Base-by-base conservation (phyloP, 2,888 invertebrate genomes). In the Leucophenga maculata region DNA sequence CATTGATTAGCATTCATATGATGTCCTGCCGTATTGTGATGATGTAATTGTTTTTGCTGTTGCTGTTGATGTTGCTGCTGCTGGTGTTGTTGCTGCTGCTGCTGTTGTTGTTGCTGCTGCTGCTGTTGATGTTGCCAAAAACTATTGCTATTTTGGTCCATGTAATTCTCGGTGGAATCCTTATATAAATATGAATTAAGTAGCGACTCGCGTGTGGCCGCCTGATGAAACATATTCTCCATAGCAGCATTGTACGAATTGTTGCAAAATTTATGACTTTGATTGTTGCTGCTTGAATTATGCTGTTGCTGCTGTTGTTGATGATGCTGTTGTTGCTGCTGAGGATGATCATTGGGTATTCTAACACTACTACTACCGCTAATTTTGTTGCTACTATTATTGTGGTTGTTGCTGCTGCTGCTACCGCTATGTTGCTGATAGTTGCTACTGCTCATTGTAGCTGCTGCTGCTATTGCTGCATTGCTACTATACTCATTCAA, bases 101-200 rank as follows among this genome's bases (percentile, higher is more conserved):
- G 73, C 0, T 79, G 79, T 0, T 78, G 79, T 0, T 80, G 80
- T 8, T 78, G 77, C 0, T 78, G 76, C 0, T 79, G 79, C 0
- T 78, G 78, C 0, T 78, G 75, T 6, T 78, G 75, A 11, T 82
- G 80, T 1, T 83, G 80, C 64, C 82, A 85, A 65, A 77, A 78
- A 64, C 76, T 84, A 73, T 79, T 82, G 54, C 82, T 80, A 65
- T 73, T 76, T 22, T 83, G 83, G 60, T 85, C 75, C 65, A 83
- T 74, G 70, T 79, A 83, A 44, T 75, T 50, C 20, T 74, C 75
- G 32, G 68, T 64, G 46, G 62, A 20, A 48, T 78, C 78, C 55
- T 76, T 78, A 70, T 82, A 82, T 31, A 82, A 71, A 76, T 80
- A 80, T 14, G 80, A 81, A 31, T 80, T 80, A 11, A 80, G 72